A percentile compares a stretch with the other conserved stretches of the same genome.
Evolutionary conservation across 2,888 invertebrate species (phyloP).

Genomic region (Hofmannophila pseudospretella): DNA sequence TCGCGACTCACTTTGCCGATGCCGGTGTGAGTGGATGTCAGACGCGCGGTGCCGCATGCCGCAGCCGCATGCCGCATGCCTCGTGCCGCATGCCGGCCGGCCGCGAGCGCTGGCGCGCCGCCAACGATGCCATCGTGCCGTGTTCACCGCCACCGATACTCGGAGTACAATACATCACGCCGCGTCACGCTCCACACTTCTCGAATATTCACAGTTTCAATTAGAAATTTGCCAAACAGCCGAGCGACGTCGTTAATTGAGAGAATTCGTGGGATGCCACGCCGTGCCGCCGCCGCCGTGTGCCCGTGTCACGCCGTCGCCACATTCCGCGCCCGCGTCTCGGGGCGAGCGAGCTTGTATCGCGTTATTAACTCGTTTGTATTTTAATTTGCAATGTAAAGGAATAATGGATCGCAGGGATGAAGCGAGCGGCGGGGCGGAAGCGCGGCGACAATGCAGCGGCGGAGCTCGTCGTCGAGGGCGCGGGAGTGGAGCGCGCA

Average conservation of each 20-base stretch:
- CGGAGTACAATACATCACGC: constrained; percentile 22
- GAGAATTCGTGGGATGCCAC: constrained; percentile 40
- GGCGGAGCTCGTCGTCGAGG: constrained; percentile 11
- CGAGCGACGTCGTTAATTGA: constrained; percentile 50
- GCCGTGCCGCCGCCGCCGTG: constrained; percentile 33
- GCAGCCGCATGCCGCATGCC: constrained; percentile 18
- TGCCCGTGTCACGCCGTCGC: too few species aligned
- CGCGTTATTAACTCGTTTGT: constrained; percentile 34
- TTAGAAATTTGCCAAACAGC: constrained; percentile 50
- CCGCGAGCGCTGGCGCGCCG: constrained; percentile 24
- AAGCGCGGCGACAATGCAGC: constrained; percentile 17
- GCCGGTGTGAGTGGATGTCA: too few species aligned
- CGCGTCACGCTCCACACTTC: constrained; percentile 31
- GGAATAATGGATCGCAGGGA: constrained; percentile 26
- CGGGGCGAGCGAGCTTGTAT: constrained; percentile 18
- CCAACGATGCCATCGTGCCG: constrained; percentile 34
- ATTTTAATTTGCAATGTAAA: constrained; percentile 36
- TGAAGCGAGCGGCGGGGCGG: constrained; percentile 15
- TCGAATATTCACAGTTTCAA: constrained; percentile 46
- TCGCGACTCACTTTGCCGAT: constrained; percentile 12
- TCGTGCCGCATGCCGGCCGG: too few species aligned
- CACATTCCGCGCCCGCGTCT: constrained; percentile 12
- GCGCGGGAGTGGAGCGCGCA: constrained; percentile 15
- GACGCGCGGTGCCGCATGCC: constrained; percentile 32
- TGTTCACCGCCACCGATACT: constrained; percentile 5